Percentiles rank a stretch among this genome's conserved stretches.
Conservation (phyloP, 2,113 vertebrate species). For the Gymnorhina tibicen region DNA sequence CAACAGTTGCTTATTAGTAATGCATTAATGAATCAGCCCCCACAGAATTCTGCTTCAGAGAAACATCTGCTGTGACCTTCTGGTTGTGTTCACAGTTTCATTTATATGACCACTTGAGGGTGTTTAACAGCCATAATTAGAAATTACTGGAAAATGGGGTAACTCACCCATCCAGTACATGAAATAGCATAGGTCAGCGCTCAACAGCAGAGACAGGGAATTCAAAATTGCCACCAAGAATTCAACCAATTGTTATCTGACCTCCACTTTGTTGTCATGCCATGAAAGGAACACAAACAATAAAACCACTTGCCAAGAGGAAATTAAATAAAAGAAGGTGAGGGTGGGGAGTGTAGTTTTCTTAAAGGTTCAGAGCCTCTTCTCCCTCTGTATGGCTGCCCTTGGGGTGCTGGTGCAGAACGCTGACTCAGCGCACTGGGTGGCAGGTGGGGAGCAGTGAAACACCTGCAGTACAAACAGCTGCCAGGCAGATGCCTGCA, state of each 20-base stretch:
- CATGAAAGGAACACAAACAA: background rate
- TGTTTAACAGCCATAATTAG: background rate
- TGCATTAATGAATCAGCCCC: background rate
- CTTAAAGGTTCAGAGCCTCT: background rate
- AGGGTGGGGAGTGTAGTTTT: background rate
- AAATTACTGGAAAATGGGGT: background rate
- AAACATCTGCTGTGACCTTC: background rate
- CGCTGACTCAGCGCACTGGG: background rate
- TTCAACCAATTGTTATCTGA: background rate
- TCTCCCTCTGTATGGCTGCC: background rate
- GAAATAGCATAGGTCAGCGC: background rate
- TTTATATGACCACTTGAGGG: background rate
- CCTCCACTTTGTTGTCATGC: background rate
- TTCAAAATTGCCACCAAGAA: background rate
- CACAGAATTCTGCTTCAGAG: background rate
- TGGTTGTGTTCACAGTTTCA: background rate
- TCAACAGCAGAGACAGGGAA: background rate
- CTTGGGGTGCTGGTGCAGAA: fast-evolving
- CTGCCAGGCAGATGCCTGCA: background rate
- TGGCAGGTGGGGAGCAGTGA: background rate
- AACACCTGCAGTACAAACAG: background rate
- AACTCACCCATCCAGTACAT: background rate
- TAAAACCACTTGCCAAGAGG: background rate
- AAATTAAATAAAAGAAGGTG: background rate
- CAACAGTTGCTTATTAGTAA: background rate